Conservation (phyloP, 2,797 vertebrate species). For the Eospalax fontanierii region DNA sequence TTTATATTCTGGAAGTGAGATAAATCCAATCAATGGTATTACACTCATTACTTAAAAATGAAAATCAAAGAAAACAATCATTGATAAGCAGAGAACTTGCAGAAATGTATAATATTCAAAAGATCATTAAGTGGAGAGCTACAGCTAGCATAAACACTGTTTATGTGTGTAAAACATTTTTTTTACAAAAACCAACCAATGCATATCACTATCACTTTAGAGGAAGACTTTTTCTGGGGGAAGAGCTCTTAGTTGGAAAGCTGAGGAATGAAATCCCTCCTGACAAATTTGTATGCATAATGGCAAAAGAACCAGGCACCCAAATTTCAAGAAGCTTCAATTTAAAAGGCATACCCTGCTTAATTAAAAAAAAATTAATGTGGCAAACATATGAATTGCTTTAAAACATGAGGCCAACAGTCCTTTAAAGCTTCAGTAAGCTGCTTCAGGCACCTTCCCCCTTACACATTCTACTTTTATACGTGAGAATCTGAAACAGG, state of each 20-base stretch:
- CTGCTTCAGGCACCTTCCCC: constrained; percentile 81
- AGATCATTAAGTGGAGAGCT: not conserved
- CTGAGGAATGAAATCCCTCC: constrained; percentile 61
- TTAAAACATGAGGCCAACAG: constrained; percentile 68
- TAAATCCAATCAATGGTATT: constrained; percentile 60
- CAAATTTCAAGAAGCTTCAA: constrained; percentile 52
- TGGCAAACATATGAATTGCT: constrained; percentile 56
- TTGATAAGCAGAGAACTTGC: constrained; percentile 66
- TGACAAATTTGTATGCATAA: constrained; percentile 51
- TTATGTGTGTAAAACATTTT: constrained; percentile 20
- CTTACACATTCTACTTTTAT: constrained; percentile 78
- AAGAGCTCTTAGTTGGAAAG: constrained; percentile 63
- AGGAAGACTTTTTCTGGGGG: constrained; percentile 37
- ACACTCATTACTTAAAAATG: constrained; percentile 69
- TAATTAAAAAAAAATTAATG: constrained; percentile 62
- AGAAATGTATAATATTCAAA: constrained; percentile 62
- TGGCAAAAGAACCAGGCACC: constrained; percentile 53
- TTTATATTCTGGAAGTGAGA: constrained; percentile 67
- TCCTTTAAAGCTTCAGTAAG: constrained; percentile 80
- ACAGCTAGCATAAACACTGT: not conserved
- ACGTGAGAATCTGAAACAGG: constrained; percentile 51
- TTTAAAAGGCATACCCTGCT: constrained; percentile 73
- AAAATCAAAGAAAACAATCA: constrained; percentile 40
- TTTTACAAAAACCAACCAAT: constrained; percentile 61
- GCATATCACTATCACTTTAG: not conserved